These are phyloP conservation scores for Cerastoderma edule DNA, from an alignment of 2,888 invertebrate species.

Conservation along the genomic window DNA sequence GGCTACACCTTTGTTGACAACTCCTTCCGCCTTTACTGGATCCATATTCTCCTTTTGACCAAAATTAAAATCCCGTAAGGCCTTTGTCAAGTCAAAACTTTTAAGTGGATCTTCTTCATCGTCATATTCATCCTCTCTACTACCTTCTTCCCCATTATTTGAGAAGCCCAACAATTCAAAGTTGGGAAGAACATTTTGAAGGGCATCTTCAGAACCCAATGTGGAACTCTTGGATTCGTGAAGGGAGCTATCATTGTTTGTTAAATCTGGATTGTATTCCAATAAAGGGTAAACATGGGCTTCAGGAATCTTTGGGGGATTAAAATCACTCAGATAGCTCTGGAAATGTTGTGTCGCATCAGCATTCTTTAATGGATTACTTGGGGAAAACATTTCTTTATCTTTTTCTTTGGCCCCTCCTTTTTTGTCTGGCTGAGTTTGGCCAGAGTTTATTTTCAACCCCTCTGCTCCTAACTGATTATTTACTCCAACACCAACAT, in stretches of 20 bases:
- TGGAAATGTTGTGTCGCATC: conserved; percentile 12
- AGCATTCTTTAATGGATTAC: neutral
- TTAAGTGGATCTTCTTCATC: neutral
- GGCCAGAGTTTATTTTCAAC: neutral
- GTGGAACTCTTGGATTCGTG: neutral
- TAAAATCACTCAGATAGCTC: conserved; percentile 7
- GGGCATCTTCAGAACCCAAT: neutral
- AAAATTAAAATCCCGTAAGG: neutral
- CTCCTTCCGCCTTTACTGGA: neutral
- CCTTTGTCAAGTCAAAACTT: neutral
- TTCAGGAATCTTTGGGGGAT: neutral
- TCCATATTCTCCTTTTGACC: neutral
- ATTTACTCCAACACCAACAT: neutral
- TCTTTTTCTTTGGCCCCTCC: no score
- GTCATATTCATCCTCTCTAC: neutral
- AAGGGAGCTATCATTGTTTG: neutral
- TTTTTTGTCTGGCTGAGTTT: neutral
- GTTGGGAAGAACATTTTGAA: conserved; percentile 21
- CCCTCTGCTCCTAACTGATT: neutral
- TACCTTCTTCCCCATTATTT: neutral
- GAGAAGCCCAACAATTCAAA: conserved; percentile 16
- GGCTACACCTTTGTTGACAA: neutral
- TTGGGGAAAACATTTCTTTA: neutral
- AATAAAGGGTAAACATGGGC: neutral
- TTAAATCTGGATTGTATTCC: conserved; percentile 7